phyloP scores from a whole-genome alignment of 2,113 vertebrate species.

The Polypterus bichir region DNA sequence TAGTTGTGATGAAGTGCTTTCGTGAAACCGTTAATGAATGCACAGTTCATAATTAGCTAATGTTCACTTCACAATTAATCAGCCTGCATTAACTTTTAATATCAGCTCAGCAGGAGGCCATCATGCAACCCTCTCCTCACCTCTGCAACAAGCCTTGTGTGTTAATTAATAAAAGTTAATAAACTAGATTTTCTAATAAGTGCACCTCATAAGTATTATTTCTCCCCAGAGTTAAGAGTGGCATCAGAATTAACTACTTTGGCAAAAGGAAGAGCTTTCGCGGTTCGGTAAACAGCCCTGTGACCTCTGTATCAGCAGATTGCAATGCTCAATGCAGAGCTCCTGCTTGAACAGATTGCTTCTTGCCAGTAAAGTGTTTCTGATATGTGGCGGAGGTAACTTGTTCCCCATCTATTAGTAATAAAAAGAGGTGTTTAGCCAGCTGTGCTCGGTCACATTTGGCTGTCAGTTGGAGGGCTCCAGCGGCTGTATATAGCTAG shows the following conservation, averaged over 20 bases:
- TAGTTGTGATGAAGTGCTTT: conserved; percentile 8
- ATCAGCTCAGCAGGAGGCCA: conserved; percentile 2
- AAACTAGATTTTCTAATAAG: conserved; percentile 6
- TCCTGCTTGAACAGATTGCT: too few relatives aligned
- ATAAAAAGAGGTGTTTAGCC: too few relatives aligned
- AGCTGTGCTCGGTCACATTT: too few relatives aligned
- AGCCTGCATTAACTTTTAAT: conserved; percentile 13
- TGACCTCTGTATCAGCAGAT: neutral
- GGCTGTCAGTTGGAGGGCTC: too few relatives aligned
- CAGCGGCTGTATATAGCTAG: too few relatives aligned
- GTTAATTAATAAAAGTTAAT: conserved; percentile 2
- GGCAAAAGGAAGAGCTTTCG: too few relatives aligned
- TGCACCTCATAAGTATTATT: neutral
- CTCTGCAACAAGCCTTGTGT: neutral
- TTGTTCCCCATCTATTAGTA: too few relatives aligned
- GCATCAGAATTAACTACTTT: neutral
- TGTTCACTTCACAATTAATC: conserved; percentile 10
- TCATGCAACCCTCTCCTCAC: neutral
- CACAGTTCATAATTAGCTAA: conserved; percentile 9
- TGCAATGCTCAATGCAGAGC: neutral
- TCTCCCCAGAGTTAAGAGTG: neutral
- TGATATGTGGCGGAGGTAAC: too few relatives aligned
- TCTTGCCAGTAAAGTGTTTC: too few relatives aligned
- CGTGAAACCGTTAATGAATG: conserved; percentile 8
- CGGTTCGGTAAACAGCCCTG: neutral